Conservation (phyloP, 2,888 invertebrate species). For the Micoletzkya japonica region DNA sequence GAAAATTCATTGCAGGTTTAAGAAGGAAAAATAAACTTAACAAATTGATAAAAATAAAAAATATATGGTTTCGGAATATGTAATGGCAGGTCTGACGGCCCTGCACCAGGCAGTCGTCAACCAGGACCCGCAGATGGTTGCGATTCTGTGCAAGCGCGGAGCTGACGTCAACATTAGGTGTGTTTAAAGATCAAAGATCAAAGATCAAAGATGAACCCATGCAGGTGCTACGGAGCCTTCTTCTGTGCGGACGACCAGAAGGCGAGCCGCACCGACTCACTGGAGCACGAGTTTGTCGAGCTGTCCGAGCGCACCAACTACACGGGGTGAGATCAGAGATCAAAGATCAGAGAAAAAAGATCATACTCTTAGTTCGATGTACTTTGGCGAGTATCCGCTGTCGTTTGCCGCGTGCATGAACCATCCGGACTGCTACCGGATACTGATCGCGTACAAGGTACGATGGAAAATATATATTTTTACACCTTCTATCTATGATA, state of each 20-base stretch:
- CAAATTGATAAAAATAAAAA: too few relatives aligned
- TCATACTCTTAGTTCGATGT: slow-evolving; percentile 78
- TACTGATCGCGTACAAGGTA: slow-evolving; percentile 77
- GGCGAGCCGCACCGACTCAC: slow-evolving; percentile 78
- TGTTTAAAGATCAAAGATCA: neutral
- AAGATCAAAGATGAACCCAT: neutral
- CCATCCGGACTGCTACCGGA: slow-evolving; percentile 88
- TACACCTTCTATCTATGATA: neutral
- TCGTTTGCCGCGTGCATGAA: slow-evolving; percentile 93
- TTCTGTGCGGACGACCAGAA: slow-evolving; percentile 86
- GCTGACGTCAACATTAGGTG: slow-evolving; percentile 76
- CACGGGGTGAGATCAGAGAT: slow-evolving; percentile 72
- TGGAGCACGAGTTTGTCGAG: slow-evolving; percentile 87
- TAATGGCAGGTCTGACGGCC: slow-evolving; percentile 48
- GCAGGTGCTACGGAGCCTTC: slow-evolving; percentile 80
- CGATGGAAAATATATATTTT: neutral
- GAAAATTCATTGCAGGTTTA: too few relatives aligned
- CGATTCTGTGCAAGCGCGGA: slow-evolving; percentile 87
- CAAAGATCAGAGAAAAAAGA: neutral
- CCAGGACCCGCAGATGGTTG: slow-evolving; percentile 96
- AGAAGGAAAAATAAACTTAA: too few relatives aligned
- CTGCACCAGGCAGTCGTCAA: slow-evolving; percentile 96
- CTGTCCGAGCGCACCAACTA: slow-evolving; percentile 82
- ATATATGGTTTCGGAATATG: neutral
- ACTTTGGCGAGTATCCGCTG: slow-evolving; percentile 96